Conservation (phyloP, 2,888 invertebrate species). For the Physocephala rufipes region DNA sequence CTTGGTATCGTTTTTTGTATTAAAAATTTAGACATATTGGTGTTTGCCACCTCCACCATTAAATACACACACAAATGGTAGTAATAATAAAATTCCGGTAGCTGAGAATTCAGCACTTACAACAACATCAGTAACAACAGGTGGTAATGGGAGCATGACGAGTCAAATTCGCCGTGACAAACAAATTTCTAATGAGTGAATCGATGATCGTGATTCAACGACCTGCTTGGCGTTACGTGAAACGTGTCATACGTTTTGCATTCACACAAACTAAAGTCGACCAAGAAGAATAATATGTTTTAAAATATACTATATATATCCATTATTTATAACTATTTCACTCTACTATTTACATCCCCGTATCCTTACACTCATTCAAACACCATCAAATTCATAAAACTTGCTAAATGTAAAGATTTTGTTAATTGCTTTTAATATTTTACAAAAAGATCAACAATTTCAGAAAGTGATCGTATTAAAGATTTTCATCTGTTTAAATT, state of each 20-base stretch:
- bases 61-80: conserved; percentile 40
- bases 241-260: no score
- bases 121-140: conserved; percentile 18
- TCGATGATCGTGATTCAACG: neutral
- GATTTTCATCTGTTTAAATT: neutral
- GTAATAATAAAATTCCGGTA: no score
- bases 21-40: conserved; percentile 45
- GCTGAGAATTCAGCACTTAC: conserved; percentile 27
- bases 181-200: conserved; percentile 13
- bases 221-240: neutral
- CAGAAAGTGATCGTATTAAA: neutral
- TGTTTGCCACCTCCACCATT: conserved; percentile 43
- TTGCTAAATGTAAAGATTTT: neutral
- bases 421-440: neutral
- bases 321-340: no score
- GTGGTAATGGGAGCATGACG: neutral
- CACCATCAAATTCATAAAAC: neutral
- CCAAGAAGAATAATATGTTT: no score
- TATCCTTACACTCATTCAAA: conserved; percentile 8
- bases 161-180: conserved; percentile 20
- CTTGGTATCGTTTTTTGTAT: no score
- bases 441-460: neutral
- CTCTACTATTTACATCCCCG: no score
- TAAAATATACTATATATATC: no score
- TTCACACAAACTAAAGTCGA: no score